Base-by-base conservation (phyloP, 92 coral and sea anemone genomes). In the Diadumene lineata region DNA sequence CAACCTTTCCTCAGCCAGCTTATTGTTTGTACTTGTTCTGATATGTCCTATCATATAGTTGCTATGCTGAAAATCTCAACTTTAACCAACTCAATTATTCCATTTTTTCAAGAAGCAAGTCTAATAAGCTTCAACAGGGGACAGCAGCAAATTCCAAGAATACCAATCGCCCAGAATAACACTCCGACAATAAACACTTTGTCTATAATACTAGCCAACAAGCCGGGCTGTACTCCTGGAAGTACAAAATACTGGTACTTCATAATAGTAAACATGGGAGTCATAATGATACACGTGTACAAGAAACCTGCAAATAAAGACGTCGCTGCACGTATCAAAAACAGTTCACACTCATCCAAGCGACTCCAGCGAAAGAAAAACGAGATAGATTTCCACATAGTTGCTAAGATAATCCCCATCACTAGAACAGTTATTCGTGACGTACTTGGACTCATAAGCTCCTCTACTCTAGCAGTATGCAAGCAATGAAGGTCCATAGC, bases 301-400 rank as follows among this genome's bases (percentile, higher is more conserved):
- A 96, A 70, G 29, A 96, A 86, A 0, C 92, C 99, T 17, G 97
- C 97, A 46, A 92, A 90, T 16, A 96, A 70, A 7, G 99, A 86
- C 1, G 99, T 87, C 44, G 86, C 31, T 17, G 97, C 93, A 9
- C 99, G 84, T 29, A 96, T 86, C 4, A 85, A 34, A 19, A 92
- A 91, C 18, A 96, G 68, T 19, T 96, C 87, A 44, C 97, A 96
- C 8, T 92, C 85, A 11, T 92, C 92, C 19, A 82, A 81, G 0
- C 99, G 90, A 38, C 92, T 88, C 96, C 97, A 92, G 51, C 99
- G 93, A 70, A 92, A 96, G 60, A 96, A 96, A 7, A 90, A 91
- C 16, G 97, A 91, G 50, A 91, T 85, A 1, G 97, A 93, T 56
- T 94, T 94, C 98, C 98, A 94, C 51, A 92, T 68, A 1, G 98